Evolutionary conservation across 2,888 invertebrate genomes (phyloP), one percentile per base, ranked within the genome.

Genomic region (Agriotes lineatus): DNA sequence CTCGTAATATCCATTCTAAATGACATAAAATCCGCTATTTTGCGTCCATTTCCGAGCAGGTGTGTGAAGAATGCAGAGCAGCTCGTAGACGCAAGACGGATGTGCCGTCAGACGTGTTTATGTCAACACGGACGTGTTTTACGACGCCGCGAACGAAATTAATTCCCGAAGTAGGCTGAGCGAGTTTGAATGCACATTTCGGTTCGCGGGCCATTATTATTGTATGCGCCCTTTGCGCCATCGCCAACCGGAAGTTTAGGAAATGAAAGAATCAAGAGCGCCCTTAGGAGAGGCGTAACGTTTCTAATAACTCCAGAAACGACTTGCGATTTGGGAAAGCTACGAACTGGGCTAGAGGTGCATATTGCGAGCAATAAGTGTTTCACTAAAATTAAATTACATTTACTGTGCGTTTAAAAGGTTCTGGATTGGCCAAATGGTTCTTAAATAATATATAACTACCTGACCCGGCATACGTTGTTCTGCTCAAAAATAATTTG

Each of bases 21-120:
- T 37, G 56, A 64, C 45, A 57, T 37, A 19, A 42, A 64, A 57
- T 57, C 44, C 56, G 12, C 44, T 57, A 57, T 56, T 39, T 64
- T 45, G 12, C 56, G 33, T 57, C 35, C 39, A 37, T 56, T 56
- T 35, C 57, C 20, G 19, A 44, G 44, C 64, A 56, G 45, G 64
- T 48, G 37, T 18, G 48, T 61, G 18, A 52, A 52, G 37, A 39
- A 42, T 42, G 37, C 57, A 42, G 22, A 61, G 48, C 44, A 39
- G 18, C 33, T 35, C 20, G 45, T 19, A 52, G 52, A 48, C 33
- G 16, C n/a, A 33, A 61, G 52, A 61, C 35, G 14, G 61, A 61
- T 61, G 61, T 61, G 37, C 61, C 35, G 22, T 61, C 61, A 52
- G 61, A 61, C 61, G 25, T 61, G 61, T 61, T 61, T 52, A 61